phyloP scores from a whole-genome alignment of 2,797 vertebrate species.

The Florisuga fusca region DNA sequence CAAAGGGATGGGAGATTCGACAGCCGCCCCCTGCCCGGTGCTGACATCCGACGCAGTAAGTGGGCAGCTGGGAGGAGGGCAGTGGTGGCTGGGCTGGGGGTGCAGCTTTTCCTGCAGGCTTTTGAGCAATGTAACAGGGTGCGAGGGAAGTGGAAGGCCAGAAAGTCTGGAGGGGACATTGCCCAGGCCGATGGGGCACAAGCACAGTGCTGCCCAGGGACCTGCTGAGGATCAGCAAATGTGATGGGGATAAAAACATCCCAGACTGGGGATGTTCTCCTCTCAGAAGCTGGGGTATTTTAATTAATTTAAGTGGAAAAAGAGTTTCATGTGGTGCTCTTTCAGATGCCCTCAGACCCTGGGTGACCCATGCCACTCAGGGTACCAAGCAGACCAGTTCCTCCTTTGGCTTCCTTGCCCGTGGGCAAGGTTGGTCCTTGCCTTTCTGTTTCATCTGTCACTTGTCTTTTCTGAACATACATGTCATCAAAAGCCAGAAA shows the following conservation, averaged over 20 bases:
- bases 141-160: not conserved
- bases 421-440: not conserved
- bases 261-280: not conserved
- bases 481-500: not conserved
- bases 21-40: conserved; percentile 38
- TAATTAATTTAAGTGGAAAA: not conserved
- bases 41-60: conserved; percentile 84
- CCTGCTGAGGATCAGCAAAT: not conserved
- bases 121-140: accelerated
- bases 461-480: not conserved
- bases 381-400: not conserved
- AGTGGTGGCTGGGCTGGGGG: not conserved
- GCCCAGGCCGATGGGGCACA: not conserved
- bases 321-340: not conserved
- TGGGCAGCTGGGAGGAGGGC: not conserved
- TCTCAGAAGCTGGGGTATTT: not conserved
- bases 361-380: not conserved
- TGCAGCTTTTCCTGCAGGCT: not conserved
- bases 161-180: not conserved
- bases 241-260: not conserved
- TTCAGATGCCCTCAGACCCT: not conserved
- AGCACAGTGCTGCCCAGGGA: not conserved
- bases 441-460: not conserved
- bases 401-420: not conserved
- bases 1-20: conserved; percentile 73